These are phyloP conservation scores for Pristionchus pacificus DNA, from an alignment of 1,140 invertebrate genomes.

Conservation along the genomic window DNA sequence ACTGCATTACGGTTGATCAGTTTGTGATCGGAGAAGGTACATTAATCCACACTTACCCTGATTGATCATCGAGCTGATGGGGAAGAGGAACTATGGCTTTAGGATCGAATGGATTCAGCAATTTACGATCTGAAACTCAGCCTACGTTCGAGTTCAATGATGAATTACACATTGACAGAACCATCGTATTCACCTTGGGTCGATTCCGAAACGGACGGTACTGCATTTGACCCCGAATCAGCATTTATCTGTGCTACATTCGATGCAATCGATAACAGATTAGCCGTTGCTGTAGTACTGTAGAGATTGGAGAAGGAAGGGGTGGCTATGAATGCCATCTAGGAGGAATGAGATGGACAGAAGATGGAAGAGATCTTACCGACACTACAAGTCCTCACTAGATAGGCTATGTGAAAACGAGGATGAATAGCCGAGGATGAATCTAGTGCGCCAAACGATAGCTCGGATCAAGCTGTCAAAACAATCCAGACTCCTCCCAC, in stretches of 20 bases:
- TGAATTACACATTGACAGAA: neutral
- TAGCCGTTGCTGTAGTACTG: neutral
- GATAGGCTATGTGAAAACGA: neutral
- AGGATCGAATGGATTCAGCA: constrained; percentile 54
- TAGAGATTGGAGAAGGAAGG: neutral
- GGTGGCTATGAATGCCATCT: constrained; percentile 48
- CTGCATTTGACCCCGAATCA: neutral
- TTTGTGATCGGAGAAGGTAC: neutral
- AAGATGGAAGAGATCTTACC: constrained; percentile 58
- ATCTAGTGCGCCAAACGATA: too few species aligned
- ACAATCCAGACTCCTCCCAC: too few species aligned
- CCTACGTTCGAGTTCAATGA: too few species aligned
- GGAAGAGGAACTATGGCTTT: constrained; percentile 59
- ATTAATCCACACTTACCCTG: neutral
- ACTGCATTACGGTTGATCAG: constrained; percentile 16
- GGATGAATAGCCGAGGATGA: constrained; percentile 19
- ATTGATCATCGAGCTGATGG: constrained; percentile 46
- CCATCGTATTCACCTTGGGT: neutral
- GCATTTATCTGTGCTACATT: neutral
- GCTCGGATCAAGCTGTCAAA: constrained; percentile 20
- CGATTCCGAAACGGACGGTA: neutral
- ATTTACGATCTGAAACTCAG: neutral
- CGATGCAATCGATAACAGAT: neutral
- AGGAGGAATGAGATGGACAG: constrained; percentile 58
- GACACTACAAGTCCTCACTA: neutral